Evolutionary conservation across 1,140 invertebrate genomes (phyloP).

Genomic region (Plodia interpunctella): DNA sequence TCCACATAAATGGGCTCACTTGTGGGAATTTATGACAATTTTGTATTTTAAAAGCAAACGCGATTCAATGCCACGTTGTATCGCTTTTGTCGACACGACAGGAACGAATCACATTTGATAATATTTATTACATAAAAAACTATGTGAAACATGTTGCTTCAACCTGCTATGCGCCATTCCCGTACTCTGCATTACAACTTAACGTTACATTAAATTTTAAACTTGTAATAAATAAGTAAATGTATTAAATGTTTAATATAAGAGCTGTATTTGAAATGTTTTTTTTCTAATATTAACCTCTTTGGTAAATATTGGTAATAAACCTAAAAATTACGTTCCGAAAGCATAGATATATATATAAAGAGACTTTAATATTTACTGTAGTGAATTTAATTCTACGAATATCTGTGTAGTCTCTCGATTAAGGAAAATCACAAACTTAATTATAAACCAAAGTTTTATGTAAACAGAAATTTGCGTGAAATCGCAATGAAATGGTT

Average conservation of each 20-base stretch:
- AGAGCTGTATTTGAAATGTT: conserved; percentile 54
- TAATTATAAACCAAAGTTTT: conserved; percentile 50
- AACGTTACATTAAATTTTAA: conserved; percentile 22
- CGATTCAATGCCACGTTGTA: conserved; percentile 22
- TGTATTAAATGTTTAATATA: conserved; percentile 45
- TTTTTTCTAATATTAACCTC: conserved; percentile 47
- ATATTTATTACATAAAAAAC: conserved; percentile 6
- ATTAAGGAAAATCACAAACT: neutral
- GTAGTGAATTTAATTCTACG: conserved; percentile 39
- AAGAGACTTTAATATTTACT: conserved; percentile 50
- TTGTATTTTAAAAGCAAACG: conserved; percentile 39
- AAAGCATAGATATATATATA: conserved; percentile 36
- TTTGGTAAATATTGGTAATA: conserved; percentile 13
- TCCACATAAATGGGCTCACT: conserved; percentile 51
- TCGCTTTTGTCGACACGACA: conserved; percentile 20
- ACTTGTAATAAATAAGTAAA: conserved; percentile 40
- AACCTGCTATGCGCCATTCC: neutral
- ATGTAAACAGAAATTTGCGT: conserved; percentile 27
- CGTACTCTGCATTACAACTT: conserved; percentile 35
- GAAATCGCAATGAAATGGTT: conserved; percentile 29
- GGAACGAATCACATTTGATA: conserved; percentile 25
- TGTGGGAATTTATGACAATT: conserved; percentile 38
- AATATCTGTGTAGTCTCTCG: conserved; percentile 48
- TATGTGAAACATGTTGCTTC: neutral
- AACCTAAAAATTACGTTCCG: conserved; percentile 16